Evolutionary conservation across 2,888 invertebrate species (phyloP).

Genomic region (Tenthredo notha): DNA sequence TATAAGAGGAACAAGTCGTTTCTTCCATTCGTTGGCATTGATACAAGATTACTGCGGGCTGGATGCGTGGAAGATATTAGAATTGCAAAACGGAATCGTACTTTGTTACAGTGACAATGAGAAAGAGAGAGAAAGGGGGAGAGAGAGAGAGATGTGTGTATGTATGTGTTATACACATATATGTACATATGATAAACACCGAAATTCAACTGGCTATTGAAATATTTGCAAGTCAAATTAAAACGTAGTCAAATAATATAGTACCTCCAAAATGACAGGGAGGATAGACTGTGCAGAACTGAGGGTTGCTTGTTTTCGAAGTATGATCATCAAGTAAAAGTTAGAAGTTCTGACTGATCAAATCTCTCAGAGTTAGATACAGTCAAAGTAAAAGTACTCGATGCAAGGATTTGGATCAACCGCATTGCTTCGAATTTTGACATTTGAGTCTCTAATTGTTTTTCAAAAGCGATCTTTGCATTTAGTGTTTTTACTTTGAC

Average conservation of each 20-base stretch:
- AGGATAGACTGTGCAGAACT: neutral
- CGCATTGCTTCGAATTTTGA: too few species aligned
- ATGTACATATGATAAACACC: neutral
- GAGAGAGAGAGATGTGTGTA: too few species aligned
- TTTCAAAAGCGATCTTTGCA: too few species aligned
- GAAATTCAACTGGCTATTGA: conserved; percentile 22
- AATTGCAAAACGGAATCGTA: conserved; percentile 12
- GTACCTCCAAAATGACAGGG: neutral
- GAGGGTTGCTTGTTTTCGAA: neutral
- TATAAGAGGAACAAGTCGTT: neutral
- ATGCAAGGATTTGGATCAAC: too few species aligned
- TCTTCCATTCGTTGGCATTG: neutral
- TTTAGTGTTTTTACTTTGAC: too few species aligned
- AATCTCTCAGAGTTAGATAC: too few species aligned
- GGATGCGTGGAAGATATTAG: conserved; percentile 14
- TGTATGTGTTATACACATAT: neutral
- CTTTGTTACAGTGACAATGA: neutral
- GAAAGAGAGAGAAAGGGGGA: too few species aligned
- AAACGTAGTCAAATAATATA: neutral
- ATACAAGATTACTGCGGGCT: neutral
- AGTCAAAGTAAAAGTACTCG: too few species aligned
- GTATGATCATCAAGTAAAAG: neutral
- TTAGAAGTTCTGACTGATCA: neutral
- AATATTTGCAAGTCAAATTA: conserved; percentile 22
- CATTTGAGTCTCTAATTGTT: too few species aligned